Conservation (phyloP, 1,140 invertebrate species). For the Hesperophylax magnus region DNA sequence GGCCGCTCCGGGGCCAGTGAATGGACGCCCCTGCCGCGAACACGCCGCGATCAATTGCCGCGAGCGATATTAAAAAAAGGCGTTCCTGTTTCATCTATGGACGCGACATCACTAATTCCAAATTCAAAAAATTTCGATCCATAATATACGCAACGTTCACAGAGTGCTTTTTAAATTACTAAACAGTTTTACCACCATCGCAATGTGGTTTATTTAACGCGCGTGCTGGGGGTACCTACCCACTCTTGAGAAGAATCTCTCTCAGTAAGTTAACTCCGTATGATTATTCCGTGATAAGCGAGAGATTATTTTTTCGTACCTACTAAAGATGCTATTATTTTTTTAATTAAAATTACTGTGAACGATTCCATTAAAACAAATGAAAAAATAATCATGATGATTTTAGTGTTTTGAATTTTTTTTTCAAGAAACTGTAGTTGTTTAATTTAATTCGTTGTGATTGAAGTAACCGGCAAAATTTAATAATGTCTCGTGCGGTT, state of each 20-base stretch:
- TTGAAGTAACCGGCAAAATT: not conserved
- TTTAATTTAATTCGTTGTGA: not conserved
- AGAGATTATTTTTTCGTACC: not conserved
- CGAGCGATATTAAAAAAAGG: constrained; percentile 45
- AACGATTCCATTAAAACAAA: too few relatives aligned
- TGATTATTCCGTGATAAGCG: not conserved
- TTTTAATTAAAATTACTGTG: too few relatives aligned
- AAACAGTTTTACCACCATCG: not conserved
- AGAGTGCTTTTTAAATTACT: not conserved
- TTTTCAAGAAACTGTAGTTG: too few relatives aligned
- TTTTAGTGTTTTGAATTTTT: too few relatives aligned
- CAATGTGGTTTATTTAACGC: not conserved
- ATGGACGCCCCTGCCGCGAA: constrained; percentile 45
- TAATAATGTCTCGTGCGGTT: not conserved
- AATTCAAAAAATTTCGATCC: not conserved
- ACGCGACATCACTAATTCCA: not conserved
- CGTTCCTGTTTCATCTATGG: constrained; percentile 32
- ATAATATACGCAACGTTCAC: not conserved
- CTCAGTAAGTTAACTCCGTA: not conserved
- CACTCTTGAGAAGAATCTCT: not conserved
- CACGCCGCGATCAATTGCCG: constrained; percentile 39
- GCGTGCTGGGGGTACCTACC: constrained; percentile 7
- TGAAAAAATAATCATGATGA: too few relatives aligned
- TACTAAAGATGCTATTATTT: too few relatives aligned
- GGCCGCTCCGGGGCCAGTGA: constrained; percentile 40